Evolutionary conservation across 1,140 invertebrate genomes (phyloP), one percentile per base, ranked within the genome.

Genomic region (Pseudachorutes palmiensis): DNA sequence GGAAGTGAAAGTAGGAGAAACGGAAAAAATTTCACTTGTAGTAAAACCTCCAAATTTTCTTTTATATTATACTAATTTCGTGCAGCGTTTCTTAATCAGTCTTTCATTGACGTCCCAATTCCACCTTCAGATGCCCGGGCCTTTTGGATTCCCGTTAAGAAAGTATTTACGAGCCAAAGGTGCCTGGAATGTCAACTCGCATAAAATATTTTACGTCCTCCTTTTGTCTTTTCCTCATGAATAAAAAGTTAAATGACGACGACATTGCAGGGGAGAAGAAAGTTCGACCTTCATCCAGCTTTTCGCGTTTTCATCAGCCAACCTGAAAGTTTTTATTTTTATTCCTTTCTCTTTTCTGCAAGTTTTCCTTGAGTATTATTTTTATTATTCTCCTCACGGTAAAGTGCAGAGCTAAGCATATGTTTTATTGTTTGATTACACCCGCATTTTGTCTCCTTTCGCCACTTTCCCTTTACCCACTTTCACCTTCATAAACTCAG

Each of bases 351-450:
- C 19, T 45, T 45, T 45, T 45, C 9, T 45, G 36, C 9, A 45
- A 12, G 9, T 45, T 45, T 22, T 5, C 51, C 51, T 55, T 22
- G 9, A 55, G 51, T 22, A 14, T 55, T 26, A 12, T 55, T 55
- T 16, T 55, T 14, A 5, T 55, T 14, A 55, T 19, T 19, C 14
- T 26, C 24, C 51, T 19, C 51, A 26, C 51, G 12, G 5, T 55
- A 26, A 26, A 55, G 5, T 55, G 12, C 51, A 55, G 12, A 55
- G 51, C 51, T 55, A 12, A 55, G 51, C 51, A 55, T 55, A 55
- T 55, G 51, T 22, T 55, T 55, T 55, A 55, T 55, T 55, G 12
- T 55, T 55, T 55, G 51, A 55, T 55, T 55, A 55, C 3, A 55
- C 12, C 51, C 9, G 5, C n/a, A n/a, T n/a, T n/a, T 5, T 55